Evolutionary conservation across 2,113 vertebrate genomes (phyloP).

Genomic region (Pachycephala philippinensis): DNA sequence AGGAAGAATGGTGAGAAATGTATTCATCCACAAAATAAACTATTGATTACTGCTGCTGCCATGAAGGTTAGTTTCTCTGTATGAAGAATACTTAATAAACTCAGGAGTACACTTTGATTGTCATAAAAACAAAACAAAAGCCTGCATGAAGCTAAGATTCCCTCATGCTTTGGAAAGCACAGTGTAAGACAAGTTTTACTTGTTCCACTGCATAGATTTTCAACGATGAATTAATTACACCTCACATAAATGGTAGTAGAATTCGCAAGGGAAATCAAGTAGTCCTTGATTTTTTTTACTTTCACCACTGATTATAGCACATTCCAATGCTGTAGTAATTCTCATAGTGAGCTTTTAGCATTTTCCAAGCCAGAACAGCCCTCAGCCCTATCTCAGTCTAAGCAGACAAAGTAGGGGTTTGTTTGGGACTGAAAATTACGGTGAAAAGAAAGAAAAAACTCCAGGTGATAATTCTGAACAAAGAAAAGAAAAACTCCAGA

Average conservation of each 20-base stretch:
- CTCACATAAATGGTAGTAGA: conserved; percentile 66
- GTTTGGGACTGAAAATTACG: conserved; percentile 48
- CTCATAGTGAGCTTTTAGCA: neutral
- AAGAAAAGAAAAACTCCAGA: conserved; percentile 14
- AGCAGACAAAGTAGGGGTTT: conserved; percentile 42
- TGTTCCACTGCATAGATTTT: conserved; percentile 29
- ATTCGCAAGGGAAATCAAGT: conserved; percentile 67
- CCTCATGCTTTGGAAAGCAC: neutral
- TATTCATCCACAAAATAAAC: conserved; percentile 2
- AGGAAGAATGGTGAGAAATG: neutral
- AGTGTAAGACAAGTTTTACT: neutral
- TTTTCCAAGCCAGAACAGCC: conserved; percentile 55
- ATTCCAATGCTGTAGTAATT: conserved; percentile 43
- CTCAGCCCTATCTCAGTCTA: conserved; percentile 27
- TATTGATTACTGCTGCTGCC: neutral
- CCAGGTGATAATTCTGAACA: conserved; percentile 1
- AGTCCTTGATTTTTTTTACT: conserved; percentile 59
- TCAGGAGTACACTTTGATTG: neutral
- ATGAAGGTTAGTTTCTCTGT: neutral
- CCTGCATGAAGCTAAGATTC: neutral
- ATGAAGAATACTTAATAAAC: neutral
- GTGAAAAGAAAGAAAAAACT: conserved; percentile 23
- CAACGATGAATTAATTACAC: conserved; percentile 66
- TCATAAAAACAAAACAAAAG: neutral
- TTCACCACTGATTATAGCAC: conserved; percentile 47